Evolutionary conservation across 53 echinoderm and acorn worm genomes (phyloP), one percentile per base, ranked within the genome.

Genomic region (Temnopleurus reevesii): DNA sequence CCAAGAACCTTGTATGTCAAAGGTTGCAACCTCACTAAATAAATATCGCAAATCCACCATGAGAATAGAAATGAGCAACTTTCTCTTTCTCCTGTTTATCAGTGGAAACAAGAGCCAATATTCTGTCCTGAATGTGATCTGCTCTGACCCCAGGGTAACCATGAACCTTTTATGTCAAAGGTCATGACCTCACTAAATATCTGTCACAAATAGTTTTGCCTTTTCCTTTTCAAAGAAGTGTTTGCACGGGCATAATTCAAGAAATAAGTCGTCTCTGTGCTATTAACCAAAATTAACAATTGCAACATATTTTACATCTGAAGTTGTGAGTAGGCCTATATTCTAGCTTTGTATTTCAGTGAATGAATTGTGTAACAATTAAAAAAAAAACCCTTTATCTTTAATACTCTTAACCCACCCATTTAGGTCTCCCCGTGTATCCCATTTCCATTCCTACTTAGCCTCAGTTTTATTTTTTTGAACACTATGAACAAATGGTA

Each of bases 61-160:
- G 25, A 45, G 76, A 31, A 44, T 45, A 29, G 35, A 76, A 76
- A 23, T 44, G 5, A 45, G 25, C 30, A 23, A 41, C 23, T 76
- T 76, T 9, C 9, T 17, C 59, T 76, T 25, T 35, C 76, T 44
- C 21, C 43, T 41, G 41, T 76, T 76, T 76, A 23, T 44, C 15
- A 45, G 33, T 4, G 45, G 36, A 76, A 76, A 76, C 76, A 76
- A 76, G 45, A 21, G 45, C 10, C 41, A 25, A 45, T 44, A 76
- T 76, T 63, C 31, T 76, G 76, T 76, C 76, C 76, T 44, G 76
- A 76, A 76, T 43, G 44, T 76, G 76, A 25, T 24, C 76, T 44
- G 23, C 23, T 76, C 12, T 76, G 76, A 76, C 76, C 21, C 44
- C 45, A n/a, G 23, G 76, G 76, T 9, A 76, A 44, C 76, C 45